Evolutionary conservation across 2,797 vertebrate species (phyloP), one percentile per base, ranked within the genome.

Genomic region (Phoeniculus purpureus): DNA sequence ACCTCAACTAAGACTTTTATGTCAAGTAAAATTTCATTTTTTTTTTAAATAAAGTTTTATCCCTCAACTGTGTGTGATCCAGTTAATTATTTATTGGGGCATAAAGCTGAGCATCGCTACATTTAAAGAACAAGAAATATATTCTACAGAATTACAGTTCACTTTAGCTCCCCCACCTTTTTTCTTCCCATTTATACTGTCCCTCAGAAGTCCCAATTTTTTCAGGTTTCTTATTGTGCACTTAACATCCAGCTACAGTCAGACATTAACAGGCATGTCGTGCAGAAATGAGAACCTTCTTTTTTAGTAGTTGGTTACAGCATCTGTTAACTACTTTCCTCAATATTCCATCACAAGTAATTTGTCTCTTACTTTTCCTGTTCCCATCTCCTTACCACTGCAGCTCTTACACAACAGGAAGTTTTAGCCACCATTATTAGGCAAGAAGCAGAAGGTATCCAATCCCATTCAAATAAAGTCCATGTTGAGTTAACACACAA

Each of bases 1-100:
- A 97, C 96, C 96, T 96, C 96, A 96, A 81, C 55, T 40, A 54
- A 81, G 81, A 93, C 47, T 58, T 90, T 34, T 3, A 32, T 93
- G 71, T 96, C 87, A 94, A 94, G 88, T 93, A 81, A 94, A 84
- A 76, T 89, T 59, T 83, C 64, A 66, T 4, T n/a, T 16, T 73
- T 96, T 94, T 96, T 91, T 85, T 3, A 78, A 96, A 94, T 94
- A 96, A 96, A 94, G 74, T 60, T 95, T 90, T 87, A 81, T 92
- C 60, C 86, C 60, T 93, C 34, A 73, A 13, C 47, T 20, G 10
- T 47, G 47, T 67, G 27, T 43, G 37, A 59, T 84, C 80, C 70
- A 37, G 27, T 52, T 37, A 59, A 15, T 95, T 68, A 67, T 75
- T 81, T 60, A n/a, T 15, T 32, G 19, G 55, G 70, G 16, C 18